These are phyloP conservation scores for Rostratula benghalensis DNA, from an alignment of 2,113 vertebrate species.

Conservation along the genomic window DNA sequence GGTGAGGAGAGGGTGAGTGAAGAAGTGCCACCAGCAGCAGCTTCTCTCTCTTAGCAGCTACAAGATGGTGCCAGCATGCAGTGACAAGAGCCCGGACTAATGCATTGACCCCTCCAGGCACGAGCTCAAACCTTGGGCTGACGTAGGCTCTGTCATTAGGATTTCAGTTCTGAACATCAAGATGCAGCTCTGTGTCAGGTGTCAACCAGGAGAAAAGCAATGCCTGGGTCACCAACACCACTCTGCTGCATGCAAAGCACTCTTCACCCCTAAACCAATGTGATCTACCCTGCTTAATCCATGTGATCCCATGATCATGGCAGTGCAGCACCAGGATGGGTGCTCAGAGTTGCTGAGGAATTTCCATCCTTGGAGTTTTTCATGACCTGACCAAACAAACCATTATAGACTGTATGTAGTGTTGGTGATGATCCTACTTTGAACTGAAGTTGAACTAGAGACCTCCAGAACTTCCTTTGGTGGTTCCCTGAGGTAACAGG, in stretches of 20 bases:
- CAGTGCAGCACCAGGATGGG: background rate
- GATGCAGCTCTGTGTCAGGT: background rate
- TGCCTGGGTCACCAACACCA: rapidly evolving
- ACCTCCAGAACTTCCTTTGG: background rate
- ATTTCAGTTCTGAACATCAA: background rate
- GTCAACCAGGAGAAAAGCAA: background rate
- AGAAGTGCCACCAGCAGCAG: background rate
- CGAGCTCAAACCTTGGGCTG: background rate
- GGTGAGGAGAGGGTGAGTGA: rapidly evolving
- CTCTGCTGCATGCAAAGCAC: background rate
- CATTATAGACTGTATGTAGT: background rate
- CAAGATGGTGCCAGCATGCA: rapidly evolving
- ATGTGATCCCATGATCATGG: background rate
- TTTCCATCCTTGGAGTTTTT: background rate
- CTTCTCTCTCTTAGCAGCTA: background rate
- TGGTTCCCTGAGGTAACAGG: background rate
- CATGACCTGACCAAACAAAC: background rate
- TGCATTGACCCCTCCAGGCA: background rate
- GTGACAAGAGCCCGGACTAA: background rate
- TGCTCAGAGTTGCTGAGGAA: background rate
- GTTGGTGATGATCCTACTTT: background rate
- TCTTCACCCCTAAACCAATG: background rate
- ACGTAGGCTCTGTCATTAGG: background rate
- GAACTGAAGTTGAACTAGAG: background rate
- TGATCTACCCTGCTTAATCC: background rate